These are phyloP conservation scores for Phaonia tiefii DNA, from an alignment of 2,888 invertebrate species.

Conservation along the genomic window DNA sequence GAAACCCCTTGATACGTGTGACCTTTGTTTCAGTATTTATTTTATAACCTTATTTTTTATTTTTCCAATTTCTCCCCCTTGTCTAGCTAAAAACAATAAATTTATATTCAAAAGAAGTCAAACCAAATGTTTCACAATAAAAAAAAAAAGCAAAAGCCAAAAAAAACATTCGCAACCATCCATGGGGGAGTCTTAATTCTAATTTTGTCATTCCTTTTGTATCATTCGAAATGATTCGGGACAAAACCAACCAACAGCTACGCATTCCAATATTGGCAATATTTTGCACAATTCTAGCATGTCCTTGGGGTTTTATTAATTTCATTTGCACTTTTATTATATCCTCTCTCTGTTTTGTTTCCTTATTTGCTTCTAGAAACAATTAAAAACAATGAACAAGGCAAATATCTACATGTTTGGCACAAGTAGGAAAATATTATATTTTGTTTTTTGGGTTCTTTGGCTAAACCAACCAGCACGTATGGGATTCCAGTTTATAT, in stretches of 20 bases:
- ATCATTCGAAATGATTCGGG: background rate
- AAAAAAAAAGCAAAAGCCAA: too few species aligned
- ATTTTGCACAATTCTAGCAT: background rate
- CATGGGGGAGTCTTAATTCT: conserved; percentile 5
- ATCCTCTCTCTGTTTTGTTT: background rate
- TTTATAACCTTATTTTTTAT: too few species aligned
- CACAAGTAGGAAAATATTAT: too few species aligned
- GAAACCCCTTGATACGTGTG: too few species aligned
- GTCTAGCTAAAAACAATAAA: too few species aligned
- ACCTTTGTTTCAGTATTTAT: too few species aligned
- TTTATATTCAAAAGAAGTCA: too few species aligned
- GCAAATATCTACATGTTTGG: conserved; percentile 3
- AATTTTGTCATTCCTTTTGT: background rate
- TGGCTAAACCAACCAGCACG: conserved; percentile 10
- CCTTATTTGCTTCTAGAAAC: background rate
- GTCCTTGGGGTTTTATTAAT: conserved; percentile 6
- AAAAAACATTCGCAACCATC: too few species aligned
- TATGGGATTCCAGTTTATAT: background rate
- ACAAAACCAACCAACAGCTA: background rate
- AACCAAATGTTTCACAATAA: too few species aligned
- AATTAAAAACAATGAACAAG: conserved; percentile 31
- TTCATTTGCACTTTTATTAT: background rate
- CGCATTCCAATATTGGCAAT: conserved; percentile 7
- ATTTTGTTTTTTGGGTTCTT: too few species aligned
- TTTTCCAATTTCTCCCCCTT: too few species aligned